These are phyloP conservation scores for Actinernus sp. DNA, from an alignment of 92 coral and sea anemone genomes.

Conservation along the genomic window DNA sequence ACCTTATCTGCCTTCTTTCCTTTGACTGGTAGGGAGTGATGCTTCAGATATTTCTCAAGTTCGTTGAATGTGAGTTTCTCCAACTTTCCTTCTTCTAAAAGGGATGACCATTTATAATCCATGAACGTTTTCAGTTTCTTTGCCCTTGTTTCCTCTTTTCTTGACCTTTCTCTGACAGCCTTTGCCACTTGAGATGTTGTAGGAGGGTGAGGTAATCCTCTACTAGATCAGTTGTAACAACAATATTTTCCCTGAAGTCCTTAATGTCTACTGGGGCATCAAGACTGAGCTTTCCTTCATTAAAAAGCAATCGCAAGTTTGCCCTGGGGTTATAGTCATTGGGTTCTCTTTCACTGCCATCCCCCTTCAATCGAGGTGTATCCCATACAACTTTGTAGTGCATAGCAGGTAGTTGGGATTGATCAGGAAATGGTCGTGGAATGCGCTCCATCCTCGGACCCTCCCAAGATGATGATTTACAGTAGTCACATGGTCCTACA, in stretches of 20 bases:
- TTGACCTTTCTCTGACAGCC: background rate
- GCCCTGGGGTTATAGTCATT: conserved; percentile 4
- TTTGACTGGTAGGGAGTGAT: too few relatives aligned
- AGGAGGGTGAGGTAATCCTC: conserved; percentile 1
- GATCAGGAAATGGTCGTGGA: background rate
- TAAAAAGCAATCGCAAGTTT: background rate
- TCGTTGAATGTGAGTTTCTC: too few relatives aligned
- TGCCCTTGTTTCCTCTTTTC: background rate
- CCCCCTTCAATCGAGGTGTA: background rate
- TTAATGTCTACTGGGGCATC: background rate
- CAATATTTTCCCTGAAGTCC: background rate
- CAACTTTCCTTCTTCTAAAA: too few relatives aligned
- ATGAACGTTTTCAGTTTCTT: background rate
- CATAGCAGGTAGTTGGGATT: background rate
- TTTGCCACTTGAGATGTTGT: background rate
- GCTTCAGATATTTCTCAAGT: too few relatives aligned
- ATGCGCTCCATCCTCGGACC: background rate
- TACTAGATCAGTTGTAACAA: background rate
- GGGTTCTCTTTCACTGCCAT: conserved; percentile 1
- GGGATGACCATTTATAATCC: too few relatives aligned
- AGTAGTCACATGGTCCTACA: too few relatives aligned
- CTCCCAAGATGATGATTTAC: too few relatives aligned
- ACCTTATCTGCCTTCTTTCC: background rate
- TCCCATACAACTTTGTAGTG: background rate
- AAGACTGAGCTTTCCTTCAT: background rate